Conservation (phyloP, 2,113 vertebrate species). For the mouse (Mus musculus) region GRCm39 chr6:8683501-8684000, state of each 20-base stretch:
- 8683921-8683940: background rate
- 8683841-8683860: conserved; percentile 23
- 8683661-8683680: conserved; percentile 42
- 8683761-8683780: conserved; percentile 14
- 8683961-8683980: background rate
- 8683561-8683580: conserved; percentile 42
- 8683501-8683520: conserved; percentile 8
- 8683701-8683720: background rate
- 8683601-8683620: background rate
- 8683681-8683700: background rate
- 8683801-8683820: conserved; percentile 5
- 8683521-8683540: conserved; percentile 15
- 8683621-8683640: background rate
- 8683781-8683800: conserved; percentile 5
- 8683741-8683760: background rate
- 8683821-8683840: conserved; percentile 7
- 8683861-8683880: conserved; percentile 18
- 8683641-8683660: conserved; percentile 35
- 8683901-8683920: background rate
- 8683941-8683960: background rate
- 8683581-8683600: conserved; percentile 39
- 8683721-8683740: background rate
- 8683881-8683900: conserved; percentile 8
- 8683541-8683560: conserved; percentile 34
- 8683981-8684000: background rate